Evolutionary conservation across 2,888 invertebrate genomes (phyloP).

Genomic region (Drosophila paramelanica): DNA sequence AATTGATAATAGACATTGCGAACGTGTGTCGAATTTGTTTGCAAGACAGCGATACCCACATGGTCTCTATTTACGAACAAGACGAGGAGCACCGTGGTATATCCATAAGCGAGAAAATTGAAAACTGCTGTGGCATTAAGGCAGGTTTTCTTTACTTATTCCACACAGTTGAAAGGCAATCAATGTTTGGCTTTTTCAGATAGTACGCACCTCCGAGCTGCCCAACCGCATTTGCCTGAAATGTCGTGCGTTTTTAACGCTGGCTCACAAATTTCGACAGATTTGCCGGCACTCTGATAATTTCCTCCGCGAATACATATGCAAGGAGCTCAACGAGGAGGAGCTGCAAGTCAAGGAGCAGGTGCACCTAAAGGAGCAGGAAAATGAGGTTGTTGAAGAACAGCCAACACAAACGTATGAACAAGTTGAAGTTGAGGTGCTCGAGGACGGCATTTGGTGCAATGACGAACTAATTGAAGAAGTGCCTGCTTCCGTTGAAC

Average conservation of each 20-base stretch:
- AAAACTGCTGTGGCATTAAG: conserved; percentile 79
- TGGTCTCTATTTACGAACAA: conserved; percentile 78
- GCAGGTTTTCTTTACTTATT: conserved; percentile 41
- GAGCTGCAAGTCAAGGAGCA: conserved; percentile 28
- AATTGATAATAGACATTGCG: conserved; percentile 55
- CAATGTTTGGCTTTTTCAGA: conserved; percentile 48
- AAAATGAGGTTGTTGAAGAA: background rate
- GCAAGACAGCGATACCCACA: conserved; percentile 70
- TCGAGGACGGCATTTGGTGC: conserved; percentile 55
- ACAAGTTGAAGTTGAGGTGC: conserved; percentile 61
- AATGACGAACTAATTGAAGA: conserved; percentile 61
- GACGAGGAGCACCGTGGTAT: conserved; percentile 41
- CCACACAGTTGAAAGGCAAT: background rate
- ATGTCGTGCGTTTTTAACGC: conserved; percentile 77
- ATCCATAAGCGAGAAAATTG: conserved; percentile 78
- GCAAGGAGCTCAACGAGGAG: conserved; percentile 37
- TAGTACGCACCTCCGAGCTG: conserved; percentile 67
- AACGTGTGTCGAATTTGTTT: conserved; percentile 81
- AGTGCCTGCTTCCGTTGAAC: conserved; percentile 1
- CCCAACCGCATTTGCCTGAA: conserved; percentile 81
- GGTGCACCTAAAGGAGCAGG: conserved; percentile 15
- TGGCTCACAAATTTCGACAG: conserved; percentile 83
- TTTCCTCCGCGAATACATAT: conserved; percentile 79
- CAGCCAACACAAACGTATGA: conserved; percentile 40
- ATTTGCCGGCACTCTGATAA: conserved; percentile 83